Base-by-base conservation (phyloP, 2,113 vertebrate genomes). In the Rhinoderma darwinii region DNA sequence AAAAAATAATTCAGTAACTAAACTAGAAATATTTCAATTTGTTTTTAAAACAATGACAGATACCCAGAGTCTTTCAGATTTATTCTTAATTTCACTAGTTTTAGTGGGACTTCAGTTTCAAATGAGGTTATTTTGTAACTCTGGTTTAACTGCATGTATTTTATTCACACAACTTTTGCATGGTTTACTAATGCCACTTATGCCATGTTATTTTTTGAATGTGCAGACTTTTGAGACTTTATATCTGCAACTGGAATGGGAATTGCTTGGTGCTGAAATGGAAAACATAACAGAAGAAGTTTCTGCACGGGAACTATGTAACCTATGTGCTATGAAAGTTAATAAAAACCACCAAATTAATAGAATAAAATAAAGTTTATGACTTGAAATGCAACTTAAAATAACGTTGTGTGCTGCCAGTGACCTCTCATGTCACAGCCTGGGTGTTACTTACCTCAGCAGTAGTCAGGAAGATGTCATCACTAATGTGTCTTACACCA, bases 401-500 rank as follows among this genome's bases (percentile, higher is more conserved):
- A 37, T 39, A 37, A 37, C 5, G 11, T 17, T 68, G 5, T 54
- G 17, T 39, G 30, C 82, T 72, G 37, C 37, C 68, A 73, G 50
- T 25, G 7, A 68, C 41, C 63, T 35, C 44, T 37, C 47, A 51
- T 27, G 47, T 75, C 25, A 56, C 14, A 22, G n/a, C 17, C 78
- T n/a, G 66, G 35, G 14, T 84, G 14, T 51, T 81, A 15, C 74
- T 5, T 94, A 99, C 98, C 97, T 99, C 96, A 39, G 98, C 98
- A 80, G 97, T 96, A 9, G 91, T 94, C 83, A 99, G 97, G 89
- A 99, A 99, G 89, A 97, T 88, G 0, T 96, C 91, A 25, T 99
- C 97, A 0, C 84, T 79, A 72, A 99, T 97, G 56, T 96, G 94
- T 84, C 91, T 95, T 88, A 98, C 8, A 78, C 94, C 94, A 86